Evolutionary conservation across 2,113 vertebrate species (phyloP).

Genomic region (Indicator maculatus): DNA sequence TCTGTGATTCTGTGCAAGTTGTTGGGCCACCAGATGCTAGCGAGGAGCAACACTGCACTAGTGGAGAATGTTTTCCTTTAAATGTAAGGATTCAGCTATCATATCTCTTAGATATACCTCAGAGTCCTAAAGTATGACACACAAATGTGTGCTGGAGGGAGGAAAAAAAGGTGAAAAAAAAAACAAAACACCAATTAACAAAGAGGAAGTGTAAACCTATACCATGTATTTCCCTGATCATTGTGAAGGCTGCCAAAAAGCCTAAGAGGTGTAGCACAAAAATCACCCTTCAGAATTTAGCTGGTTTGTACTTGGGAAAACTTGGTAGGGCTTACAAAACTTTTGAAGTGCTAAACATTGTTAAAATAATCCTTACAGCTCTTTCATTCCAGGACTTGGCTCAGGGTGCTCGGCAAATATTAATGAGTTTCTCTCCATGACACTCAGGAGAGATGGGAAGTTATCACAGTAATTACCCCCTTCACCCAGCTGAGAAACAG

Average conservation of each 20-base stretch:
- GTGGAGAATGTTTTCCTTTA: not conserved
- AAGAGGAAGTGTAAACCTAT: not conserved
- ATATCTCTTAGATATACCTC: not conserved
- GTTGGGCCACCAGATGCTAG: not conserved
- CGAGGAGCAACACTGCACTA: not conserved
- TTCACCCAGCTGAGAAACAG: not conserved
- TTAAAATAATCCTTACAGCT: conserved; percentile 35
- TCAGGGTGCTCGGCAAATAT: conserved; percentile 10
- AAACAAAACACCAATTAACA: not conserved
- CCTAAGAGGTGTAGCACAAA: conserved; percentile 12
- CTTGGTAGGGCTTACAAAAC: conserved; percentile 3
- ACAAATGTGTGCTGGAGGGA: not conserved
- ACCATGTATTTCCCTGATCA: not conserved
- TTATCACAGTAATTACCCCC: conserved; percentile 10
- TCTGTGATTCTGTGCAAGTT: not conserved
- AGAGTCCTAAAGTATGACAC: not conserved
- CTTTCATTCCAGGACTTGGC: conserved; percentile 42
- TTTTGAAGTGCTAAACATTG: conserved; percentile 52
- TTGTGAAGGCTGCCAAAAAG: not conserved
- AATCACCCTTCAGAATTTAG: conserved; percentile 6
- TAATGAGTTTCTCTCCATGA: conserved; percentile 52
- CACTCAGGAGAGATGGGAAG: conserved; percentile 19
- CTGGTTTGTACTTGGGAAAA: conserved; percentile 34
- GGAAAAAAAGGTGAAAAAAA: not conserved
- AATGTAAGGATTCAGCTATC: not conserved